A percentile compares a stretch with the other conserved stretches of the same genome.
Conservation (phyloP, 2,113 vertebrate species). For the Galeopterus variegatus region DNA sequence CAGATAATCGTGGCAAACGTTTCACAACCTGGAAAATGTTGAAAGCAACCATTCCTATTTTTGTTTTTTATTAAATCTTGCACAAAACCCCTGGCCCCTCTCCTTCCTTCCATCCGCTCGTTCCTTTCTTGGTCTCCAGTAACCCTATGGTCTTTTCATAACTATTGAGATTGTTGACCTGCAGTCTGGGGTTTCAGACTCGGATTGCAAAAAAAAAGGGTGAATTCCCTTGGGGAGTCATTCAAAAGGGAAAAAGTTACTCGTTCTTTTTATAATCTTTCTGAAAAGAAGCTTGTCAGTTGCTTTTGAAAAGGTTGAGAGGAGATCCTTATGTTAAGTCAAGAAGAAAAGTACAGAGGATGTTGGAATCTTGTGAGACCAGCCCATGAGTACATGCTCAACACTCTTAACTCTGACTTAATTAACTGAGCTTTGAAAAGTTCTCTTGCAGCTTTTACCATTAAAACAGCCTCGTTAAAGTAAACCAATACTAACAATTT, state of each 20-base stretch:
- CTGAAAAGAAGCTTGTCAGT: neutral
- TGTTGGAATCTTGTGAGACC: neutral
- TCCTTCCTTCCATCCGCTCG: constrained; percentile 76
- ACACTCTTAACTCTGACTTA: neutral
- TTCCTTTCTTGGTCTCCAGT: constrained; percentile 20
- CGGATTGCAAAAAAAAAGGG: neutral
- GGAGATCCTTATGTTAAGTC: constrained; percentile 15
- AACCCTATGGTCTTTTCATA: neutral
- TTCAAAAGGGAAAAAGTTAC: neutral
- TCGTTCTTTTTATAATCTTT: neutral
- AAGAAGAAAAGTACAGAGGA: neutral
- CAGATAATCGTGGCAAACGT: constrained; percentile 50
- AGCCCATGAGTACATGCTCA: neutral
- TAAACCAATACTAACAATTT: neutral
- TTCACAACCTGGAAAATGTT: constrained; percentile 83
- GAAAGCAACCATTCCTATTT: constrained; percentile 81
- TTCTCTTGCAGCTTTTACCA: neutral
- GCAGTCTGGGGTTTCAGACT: neutral
- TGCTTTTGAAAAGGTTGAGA: neutral
- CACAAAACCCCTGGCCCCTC: constrained; percentile 74
- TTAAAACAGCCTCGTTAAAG: neutral
- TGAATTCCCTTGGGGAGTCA: neutral
- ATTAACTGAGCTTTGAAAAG: neutral
- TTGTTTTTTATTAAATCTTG: constrained; percentile 86
- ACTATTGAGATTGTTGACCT: neutral